Conservation (phyloP, 1,140 invertebrate genomes). For the Drosophila kohkoa region DNA sequence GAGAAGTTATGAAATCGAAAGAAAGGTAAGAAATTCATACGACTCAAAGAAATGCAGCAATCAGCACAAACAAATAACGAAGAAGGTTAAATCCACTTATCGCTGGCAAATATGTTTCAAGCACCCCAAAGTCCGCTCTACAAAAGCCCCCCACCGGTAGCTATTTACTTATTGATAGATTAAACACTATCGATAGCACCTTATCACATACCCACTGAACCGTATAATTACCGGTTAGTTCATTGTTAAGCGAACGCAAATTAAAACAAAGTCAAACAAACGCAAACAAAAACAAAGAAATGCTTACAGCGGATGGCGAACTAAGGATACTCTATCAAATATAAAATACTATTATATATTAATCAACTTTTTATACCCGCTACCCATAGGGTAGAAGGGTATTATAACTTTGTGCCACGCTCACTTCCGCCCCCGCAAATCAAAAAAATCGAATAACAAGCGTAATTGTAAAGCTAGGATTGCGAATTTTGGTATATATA, state of each 20-base stretch:
- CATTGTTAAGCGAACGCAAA: conserved; percentile 11
- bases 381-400: no score
- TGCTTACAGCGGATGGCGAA: neutral
- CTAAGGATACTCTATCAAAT: neutral
- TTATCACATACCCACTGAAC: conserved; percentile 25
- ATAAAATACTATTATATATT: no score
- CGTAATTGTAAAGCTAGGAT: no score
- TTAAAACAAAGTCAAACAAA: conserved; percentile 29
- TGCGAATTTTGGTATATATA: no score
- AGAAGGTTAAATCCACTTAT: conserved; percentile 21
- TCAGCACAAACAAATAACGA: conserved; percentile 39
- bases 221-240: conserved; percentile 6
- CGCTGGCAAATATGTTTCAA: conserved; percentile 6
- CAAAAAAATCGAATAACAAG: no score
- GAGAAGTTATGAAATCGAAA: conserved; percentile 33
- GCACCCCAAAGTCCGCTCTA: conserved; percentile 24
- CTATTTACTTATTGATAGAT: conserved; percentile 36
- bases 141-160: conserved; percentile 21
- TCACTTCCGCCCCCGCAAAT: no score
- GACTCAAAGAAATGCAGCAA: conserved; percentile 39
- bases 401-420: no score
- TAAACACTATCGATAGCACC: conserved; percentile 27
- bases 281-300: conserved; percentile 10
- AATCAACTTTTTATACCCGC: no score
- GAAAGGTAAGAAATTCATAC: conserved; percentile 54